phyloP scores from a whole-genome alignment of 2,113 vertebrate genomes.

The Platysteira castanea region DNA sequence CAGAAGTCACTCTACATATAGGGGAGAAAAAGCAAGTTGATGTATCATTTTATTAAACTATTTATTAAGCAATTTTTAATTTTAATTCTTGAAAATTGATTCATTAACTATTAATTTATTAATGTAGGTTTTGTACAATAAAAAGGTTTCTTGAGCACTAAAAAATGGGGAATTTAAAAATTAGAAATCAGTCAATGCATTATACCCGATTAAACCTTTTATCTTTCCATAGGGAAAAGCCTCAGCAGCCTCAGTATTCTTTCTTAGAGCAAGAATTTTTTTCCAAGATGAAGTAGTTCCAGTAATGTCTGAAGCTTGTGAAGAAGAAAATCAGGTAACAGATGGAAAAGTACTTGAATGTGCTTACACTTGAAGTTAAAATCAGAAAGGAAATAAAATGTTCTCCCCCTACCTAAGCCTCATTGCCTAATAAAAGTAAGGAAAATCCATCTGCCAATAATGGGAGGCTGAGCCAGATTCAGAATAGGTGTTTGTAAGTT shows the following conservation, averaged over 20 bases:
- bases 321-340: background rate
- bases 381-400: background rate
- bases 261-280: background rate
- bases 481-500: background rate
- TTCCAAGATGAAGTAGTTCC: background rate
- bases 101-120: background rate
- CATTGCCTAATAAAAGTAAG: background rate
- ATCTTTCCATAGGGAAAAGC: background rate
- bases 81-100: background rate
- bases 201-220: background rate
- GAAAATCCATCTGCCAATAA: background rate
- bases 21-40: background rate
- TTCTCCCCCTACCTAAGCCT: background rate
- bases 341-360: background rate
- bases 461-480: background rate
- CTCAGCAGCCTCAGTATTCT: background rate
- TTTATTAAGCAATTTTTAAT: background rate
- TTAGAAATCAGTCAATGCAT: background rate
- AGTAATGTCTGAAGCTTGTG: background rate
- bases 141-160: background rate
- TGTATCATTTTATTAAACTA: background rate
- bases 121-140: background rate
- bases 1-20: background rate
- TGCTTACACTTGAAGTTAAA: background rate
- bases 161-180: background rate